These are phyloP conservation scores for Dysidea cf. avara DNA, from an alignment of 37 sponge, comb jelly and placozoan genomes.

Conservation along the genomic window DNA sequence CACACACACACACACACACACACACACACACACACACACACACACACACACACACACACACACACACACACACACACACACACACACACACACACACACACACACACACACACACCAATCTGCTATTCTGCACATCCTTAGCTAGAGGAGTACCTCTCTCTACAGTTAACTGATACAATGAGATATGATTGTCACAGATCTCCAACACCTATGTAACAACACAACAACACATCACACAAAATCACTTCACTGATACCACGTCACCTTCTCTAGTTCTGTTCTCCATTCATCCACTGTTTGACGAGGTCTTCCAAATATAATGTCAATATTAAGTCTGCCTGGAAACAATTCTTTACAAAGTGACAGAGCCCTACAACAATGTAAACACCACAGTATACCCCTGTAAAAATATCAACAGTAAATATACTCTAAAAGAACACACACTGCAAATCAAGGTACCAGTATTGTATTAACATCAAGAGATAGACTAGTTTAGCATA, in stretches of 20 bases:
- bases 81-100: slow-evolving; percentile 26
- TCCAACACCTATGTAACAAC: slow-evolving; percentile 23
- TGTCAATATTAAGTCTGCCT: slow-evolving; percentile 47
- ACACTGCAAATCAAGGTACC: background rate
- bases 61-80: slow-evolving; percentile 15
- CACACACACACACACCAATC: slow-evolving; percentile 19
- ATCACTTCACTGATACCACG: background rate
- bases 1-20: background rate
- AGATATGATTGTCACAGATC: slow-evolving; percentile 62
- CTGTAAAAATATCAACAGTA: too few species aligned
- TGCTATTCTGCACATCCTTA: slow-evolving; percentile 31
- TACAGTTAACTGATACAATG: slow-evolving; percentile 82
- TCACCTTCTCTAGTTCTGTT: slow-evolving; percentile 32
- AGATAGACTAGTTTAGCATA: background rate
- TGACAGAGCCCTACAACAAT: slow-evolving; percentile 26
- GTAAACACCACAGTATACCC: too few species aligned
- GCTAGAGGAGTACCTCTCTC: slow-evolving; percentile 71
- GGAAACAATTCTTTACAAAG: slow-evolving; percentile 46
- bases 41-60: slow-evolving; percentile 16
- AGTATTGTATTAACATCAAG: background rate
- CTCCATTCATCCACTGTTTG: slow-evolving; percentile 51
- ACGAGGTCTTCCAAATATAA: slow-evolving; percentile 78
- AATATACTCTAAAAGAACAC: too few species aligned
- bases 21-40: slow-evolving; percentile 3
- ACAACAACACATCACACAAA: background rate